Evolutionary conservation across 2,797 vertebrate species (phyloP).

Genomic region (Cercopithecus neglectus): DNA sequence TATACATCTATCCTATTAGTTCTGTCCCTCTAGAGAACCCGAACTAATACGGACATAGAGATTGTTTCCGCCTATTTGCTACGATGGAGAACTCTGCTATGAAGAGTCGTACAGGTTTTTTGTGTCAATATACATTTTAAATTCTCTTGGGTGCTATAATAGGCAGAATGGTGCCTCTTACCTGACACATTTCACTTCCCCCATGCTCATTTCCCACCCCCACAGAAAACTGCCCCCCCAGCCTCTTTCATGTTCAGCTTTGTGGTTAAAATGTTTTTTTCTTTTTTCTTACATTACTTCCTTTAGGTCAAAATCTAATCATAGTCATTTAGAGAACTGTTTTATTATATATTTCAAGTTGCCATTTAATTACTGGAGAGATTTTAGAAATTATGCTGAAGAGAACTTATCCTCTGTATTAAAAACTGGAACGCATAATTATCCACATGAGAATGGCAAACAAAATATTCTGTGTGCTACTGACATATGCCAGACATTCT

Average conservation of each 20-base stretch:
- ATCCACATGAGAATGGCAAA: not conserved
- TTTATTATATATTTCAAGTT: not conserved
- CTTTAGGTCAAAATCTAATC: not conserved
- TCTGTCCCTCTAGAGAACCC: too few relatives aligned
- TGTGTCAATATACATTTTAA: not conserved
- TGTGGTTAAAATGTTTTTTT: not conserved
- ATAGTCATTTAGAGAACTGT: not conserved
- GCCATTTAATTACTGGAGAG: not conserved
- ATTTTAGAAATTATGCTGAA: not conserved
- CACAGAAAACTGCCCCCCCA: not conserved
- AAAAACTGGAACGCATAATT: not conserved
- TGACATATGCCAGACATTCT: too few relatives aligned
- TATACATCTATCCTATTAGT: too few relatives aligned
- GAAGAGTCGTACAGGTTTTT: not conserved
- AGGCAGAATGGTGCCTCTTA: not conserved
- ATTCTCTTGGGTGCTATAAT: not conserved
- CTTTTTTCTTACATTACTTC: not conserved
- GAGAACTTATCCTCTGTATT: not conserved
- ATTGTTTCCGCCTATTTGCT: not conserved
- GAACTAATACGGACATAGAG: too few relatives aligned
- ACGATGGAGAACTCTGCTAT: not conserved
- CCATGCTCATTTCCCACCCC: too few relatives aligned
- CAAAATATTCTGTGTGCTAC: rapidly evolving
- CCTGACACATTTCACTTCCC: too few relatives aligned
- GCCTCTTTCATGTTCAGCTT: not conserved